These are phyloP conservation scores for Conus canariensis DNA, from an alignment of 2,888 invertebrate species.

Conservation along the genomic window DNA sequence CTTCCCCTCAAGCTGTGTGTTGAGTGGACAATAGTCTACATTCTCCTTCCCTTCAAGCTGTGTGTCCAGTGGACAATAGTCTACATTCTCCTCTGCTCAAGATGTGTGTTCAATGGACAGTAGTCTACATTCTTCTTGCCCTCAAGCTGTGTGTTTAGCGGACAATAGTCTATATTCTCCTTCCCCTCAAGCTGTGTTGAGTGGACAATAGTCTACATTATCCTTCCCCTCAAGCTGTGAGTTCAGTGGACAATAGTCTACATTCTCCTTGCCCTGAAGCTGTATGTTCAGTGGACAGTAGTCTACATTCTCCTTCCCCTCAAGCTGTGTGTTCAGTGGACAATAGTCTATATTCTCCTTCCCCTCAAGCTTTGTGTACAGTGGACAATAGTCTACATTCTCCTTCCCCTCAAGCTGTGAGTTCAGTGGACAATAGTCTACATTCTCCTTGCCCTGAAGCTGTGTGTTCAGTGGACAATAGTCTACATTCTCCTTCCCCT, in stretches of 20 bases:
- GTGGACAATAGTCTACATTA: too few relatives aligned
- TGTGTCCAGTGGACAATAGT: conserved; percentile 36
- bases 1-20: too few relatives aligned
- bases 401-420: too few relatives aligned
- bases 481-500: not conserved
- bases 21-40: conserved; percentile 45
- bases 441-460: conserved; percentile 63
- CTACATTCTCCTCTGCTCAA: conserved; percentile 63
- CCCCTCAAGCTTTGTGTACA: not conserved
- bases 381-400: not conserved
- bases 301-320: conserved; percentile 64
- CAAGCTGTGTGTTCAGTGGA: too few relatives aligned
- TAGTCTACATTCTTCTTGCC: too few relatives aligned
- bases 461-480: not conserved
- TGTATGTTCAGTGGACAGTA: not conserved
- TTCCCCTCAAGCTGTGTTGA: conserved; percentile 40
- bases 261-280: too few relatives aligned
- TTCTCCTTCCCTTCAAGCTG: too few relatives aligned
- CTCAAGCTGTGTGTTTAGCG: too few relatives aligned
- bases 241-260: conserved; percentile 45
- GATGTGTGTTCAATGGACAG: too few relatives aligned
- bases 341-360: too few relatives aligned
- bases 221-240: too few relatives aligned
- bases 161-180: conserved; percentile 62
- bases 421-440: not conserved